Evolutionary conservation across 2,888 invertebrate species (phyloP).

Genomic region (Chrysina gloriosa): DNA sequence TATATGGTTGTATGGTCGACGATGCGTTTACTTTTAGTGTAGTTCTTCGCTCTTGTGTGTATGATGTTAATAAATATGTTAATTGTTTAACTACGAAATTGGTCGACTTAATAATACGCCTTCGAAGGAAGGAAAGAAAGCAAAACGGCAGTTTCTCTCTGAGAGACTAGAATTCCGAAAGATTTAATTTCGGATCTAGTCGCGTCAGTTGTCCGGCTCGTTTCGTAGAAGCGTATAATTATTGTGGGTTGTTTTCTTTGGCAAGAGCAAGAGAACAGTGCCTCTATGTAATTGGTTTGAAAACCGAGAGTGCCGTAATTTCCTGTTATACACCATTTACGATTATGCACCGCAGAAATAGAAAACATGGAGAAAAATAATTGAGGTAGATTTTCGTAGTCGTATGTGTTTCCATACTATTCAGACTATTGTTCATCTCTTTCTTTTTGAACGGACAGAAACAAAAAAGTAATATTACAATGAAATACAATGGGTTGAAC

Average conservation of each 20-base stretch:
- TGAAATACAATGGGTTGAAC: too few relatives aligned
- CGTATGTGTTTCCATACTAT: too few relatives aligned
- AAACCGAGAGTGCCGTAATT: constrained; percentile 32
- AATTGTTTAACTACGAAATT: constrained; percentile 42
- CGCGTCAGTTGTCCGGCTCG: constrained; percentile 23
- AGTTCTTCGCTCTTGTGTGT: constrained; percentile 6
- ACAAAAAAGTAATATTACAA: too few relatives aligned
- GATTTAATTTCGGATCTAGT: constrained; percentile 33
- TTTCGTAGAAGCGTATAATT: constrained; percentile 35
- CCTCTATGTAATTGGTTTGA: constrained; percentile 34
- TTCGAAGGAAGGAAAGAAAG: constrained; percentile 4
- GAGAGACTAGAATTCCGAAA: constrained; percentile 22
- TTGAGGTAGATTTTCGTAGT: too few relatives aligned
- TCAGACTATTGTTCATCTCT: too few relatives aligned
- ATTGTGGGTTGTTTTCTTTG: constrained; percentile 37
- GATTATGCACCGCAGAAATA: constrained; percentile 13
- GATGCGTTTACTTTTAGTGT: constrained; percentile 25
- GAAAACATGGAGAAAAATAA: constrained; percentile 29
- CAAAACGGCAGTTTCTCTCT: constrained; percentile 10
- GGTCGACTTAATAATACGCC: constrained; percentile 12
- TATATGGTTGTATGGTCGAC: constrained; percentile 10
- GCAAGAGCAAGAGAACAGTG: constrained; percentile 15
- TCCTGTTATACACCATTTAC: constrained; percentile 32
- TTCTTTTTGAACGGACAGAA: too few relatives aligned
- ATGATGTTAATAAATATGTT: constrained; percentile 42